phyloP scores from a whole-genome alignment of 1,140 invertebrate genomes.

The Branchinecta lindahli region DNA sequence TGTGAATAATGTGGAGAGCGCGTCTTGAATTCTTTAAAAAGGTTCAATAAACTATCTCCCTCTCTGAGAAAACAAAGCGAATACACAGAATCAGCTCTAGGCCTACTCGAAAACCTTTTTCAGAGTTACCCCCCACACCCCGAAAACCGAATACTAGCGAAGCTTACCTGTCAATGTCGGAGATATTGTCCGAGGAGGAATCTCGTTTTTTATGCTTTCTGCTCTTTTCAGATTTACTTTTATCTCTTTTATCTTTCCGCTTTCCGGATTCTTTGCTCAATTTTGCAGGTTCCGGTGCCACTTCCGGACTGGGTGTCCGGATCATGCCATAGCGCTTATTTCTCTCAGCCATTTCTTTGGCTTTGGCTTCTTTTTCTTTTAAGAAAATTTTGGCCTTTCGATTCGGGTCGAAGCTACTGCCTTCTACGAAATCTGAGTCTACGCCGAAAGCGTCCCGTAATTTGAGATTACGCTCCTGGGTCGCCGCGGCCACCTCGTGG shows the following conservation, averaged over 20 bases:
- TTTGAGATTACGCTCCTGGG: conserved; percentile 83
- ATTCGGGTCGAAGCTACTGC: conserved; percentile 76
- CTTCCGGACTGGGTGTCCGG: conserved; percentile 14
- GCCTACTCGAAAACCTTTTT: no score
- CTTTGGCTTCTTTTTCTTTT: conserved; percentile 22
- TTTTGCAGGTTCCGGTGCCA: conserved; percentile 16
- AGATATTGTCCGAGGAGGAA: conserved; percentile 1
- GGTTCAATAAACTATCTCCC: no score
- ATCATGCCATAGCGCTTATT: conserved; percentile 1
- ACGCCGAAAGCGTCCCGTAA: conserved; percentile 88
- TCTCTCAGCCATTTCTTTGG: background rate
- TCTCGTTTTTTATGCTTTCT: conserved; percentile 15
- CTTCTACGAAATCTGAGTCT: conserved; percentile 81
- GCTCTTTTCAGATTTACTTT: conserved; percentile 12
- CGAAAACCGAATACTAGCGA: no score
- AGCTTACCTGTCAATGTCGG: background rate
- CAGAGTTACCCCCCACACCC: no score
- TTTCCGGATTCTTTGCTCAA: conserved; percentile 17
- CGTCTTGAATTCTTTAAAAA: no score
- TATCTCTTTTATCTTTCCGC: conserved; percentile 17
- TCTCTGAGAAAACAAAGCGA: no score
- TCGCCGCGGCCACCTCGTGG: conserved; percentile 89
- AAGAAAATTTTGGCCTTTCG: conserved; percentile 38
- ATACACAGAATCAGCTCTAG: no score
- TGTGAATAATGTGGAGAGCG: no score